Evolutionary conservation across 2,113 vertebrate species (phyloP), one percentile per base, ranked within the genome.

Genomic region (Xyrauchen texanus): DNA sequence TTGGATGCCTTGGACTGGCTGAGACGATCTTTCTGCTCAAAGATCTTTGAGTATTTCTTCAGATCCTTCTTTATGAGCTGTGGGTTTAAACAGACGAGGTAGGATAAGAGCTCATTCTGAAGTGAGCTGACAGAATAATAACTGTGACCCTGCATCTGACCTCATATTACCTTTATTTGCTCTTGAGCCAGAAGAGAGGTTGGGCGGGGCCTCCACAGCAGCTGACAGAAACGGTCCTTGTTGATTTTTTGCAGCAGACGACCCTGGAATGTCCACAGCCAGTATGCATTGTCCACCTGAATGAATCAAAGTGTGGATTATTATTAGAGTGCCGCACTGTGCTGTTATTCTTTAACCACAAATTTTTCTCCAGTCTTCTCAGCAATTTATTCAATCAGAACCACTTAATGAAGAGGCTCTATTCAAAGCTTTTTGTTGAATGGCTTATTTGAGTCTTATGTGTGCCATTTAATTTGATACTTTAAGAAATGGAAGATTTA

Each of bases 191-290:
- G 95, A 68, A 98, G 91, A 1, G 94, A 93, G 0, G 94, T 84
- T 5, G 97, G 97, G 67, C 97, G 93, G 11, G 98, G 96, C 83
- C 98, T 94, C 98, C 98, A 99, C 2, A 99, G 93, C 68, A 99
- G 90, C 91, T 99, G 98, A 84, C 98, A 99, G 88, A 99, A 99
- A 42, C 97, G 93, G 69, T 99, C 97, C 81, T 97, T 99, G 90
- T 94, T 98, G 88, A 97, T 99, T 77, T 99, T 99, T 90, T 99
- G 98, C 55, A 99, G 95, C 0, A 99, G 94, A 52, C 97, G 96
- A 2, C 97, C 98, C 88, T 99, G 98, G 89, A 99, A 99, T 0
- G 98, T 99, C 98, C 98, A 99, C 82, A 99, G 90, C 98, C 98
- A 99, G 87, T 96, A 99, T 0, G 97, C 97, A 2, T 99, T 99